Evolutionary conservation across 2,113 vertebrate species (phyloP), one percentile per base, ranked within the genome.

Genomic region (Centropus unirufus): DNA sequence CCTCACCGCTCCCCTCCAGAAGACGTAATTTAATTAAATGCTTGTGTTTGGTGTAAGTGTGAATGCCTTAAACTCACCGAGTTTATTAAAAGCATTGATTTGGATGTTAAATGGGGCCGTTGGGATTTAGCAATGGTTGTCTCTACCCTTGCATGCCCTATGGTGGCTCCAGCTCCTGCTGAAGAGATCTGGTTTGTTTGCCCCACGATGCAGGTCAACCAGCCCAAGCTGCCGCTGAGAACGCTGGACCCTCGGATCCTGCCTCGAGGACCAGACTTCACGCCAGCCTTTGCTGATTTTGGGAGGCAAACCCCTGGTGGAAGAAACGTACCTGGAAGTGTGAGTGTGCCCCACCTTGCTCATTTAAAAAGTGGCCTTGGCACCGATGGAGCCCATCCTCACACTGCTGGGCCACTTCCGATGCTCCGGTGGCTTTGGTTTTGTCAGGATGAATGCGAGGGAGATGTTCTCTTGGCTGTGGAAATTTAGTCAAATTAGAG

Each of bases 231-330:
- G 97, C 98, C 99, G 0, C 93, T 98, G 66, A 96, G 99, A 80
- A 97, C 97, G 21, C 98, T 98, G 93, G 99, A 99, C 91, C 96
- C 99, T 91, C 98, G 99, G 76, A 98, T 99, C 83, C 98, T 99
- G 95, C 98, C 98, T 92, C 98, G 99, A 91, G 99, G 99, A 89
- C 99, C 99, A 2, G 99, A 99, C 92, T 99, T 99, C 98, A 99
- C 99, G 6, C 99, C 99, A 17, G 99, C 99, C 66, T 99, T 99
- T 36, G 99, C 99, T 52, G 99, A 99, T 94, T 99, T 99, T 95
- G 98, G 99, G 95, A 98, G 99, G 89, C 99, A 98, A 81, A 96
- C 98, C 83, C 93, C 98, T 1, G 98, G 98, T 80, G 98, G 98
- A 93, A 98, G 99, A 96, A 99, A 98, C 46, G 89, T 98, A n/a